Conservation (phyloP, 2,113 vertebrate genomes). For the Grus americana region DNA sequence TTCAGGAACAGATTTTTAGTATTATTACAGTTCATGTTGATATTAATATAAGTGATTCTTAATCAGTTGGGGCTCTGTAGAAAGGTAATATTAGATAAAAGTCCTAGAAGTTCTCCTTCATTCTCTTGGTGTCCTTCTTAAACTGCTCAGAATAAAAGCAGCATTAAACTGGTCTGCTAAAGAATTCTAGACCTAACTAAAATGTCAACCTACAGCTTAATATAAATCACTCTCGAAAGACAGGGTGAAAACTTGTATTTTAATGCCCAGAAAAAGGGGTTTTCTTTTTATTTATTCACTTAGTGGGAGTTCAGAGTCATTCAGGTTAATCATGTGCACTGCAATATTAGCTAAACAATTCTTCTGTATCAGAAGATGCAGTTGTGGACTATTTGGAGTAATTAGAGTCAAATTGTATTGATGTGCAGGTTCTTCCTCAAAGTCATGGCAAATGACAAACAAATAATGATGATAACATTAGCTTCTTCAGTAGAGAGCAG, state of each 20-base stretch:
- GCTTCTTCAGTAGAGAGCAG: background rate
- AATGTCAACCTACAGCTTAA: background rate
- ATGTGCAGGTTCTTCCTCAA: background rate
- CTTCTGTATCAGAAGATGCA: background rate
- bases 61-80: background rate
- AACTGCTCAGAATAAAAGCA: background rate
- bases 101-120: background rate
- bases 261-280: background rate
- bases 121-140: background rate
- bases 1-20: background rate
- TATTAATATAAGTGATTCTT: background rate
- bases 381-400: background rate
- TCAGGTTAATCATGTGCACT: background rate
- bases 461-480: background rate
- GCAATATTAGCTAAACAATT: background rate
- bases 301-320: background rate
- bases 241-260: background rate
- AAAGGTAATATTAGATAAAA: background rate
- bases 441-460: background rate
- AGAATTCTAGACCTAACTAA: background rate
- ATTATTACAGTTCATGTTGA: background rate
- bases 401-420: background rate
- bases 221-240: background rate
- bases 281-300: background rate
- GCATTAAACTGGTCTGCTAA: background rate